Evolutionary conservation across 2,113 vertebrate species (phyloP), one percentile per base, ranked within the genome.

Genomic region (Grammomys surdaster): DNA sequence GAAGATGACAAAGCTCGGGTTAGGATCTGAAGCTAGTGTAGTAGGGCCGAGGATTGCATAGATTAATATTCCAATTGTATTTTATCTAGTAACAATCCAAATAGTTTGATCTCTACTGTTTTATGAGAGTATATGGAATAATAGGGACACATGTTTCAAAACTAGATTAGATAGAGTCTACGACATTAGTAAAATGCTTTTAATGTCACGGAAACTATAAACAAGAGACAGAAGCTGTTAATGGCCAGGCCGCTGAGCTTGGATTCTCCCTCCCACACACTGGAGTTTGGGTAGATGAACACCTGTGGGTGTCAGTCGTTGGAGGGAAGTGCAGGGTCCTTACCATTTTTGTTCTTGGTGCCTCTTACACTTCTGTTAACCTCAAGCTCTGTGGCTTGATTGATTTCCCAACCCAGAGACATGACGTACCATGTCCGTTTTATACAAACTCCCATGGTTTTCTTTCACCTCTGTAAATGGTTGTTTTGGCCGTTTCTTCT

Each of bases 11-110:
- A 26, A 60, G 70, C 26, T 97, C 90, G 97, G 96, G 97, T 96
- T 98, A 97, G 97, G 84, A 84, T 96, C 93, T 97, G 96, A 97
- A 31, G 82, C 97, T 93, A 97, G 75, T 91, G 88, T 28, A 80
- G 95, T 92, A 96, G 98, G 96, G 93, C 96, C 98, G 96, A 97
- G 75, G 69, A 97, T 58, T 20, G 24, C 58, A 82, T 8, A 40
- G 22, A 56, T n/a, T 60, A 28, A 81, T 56, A 22, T 81, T 81
- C 56, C 24, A 81, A 56, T 22, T 20, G 22, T 81, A 36, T 81
- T 12, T n/a, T 56, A 63, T 28, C 36, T 82, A 82, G 26, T 82
- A 56, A 56, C 22, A 31, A 56, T n/a, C 20, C 51, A 56, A 81
- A 12, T 56, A n/a, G n/a, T 56, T 22, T 56, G 19, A n/a, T n/a